Evolutionary conservation across 2,888 invertebrate species (phyloP), one percentile per base, ranked within the genome.

Genomic region (Alviniconcha strummeri): DNA sequence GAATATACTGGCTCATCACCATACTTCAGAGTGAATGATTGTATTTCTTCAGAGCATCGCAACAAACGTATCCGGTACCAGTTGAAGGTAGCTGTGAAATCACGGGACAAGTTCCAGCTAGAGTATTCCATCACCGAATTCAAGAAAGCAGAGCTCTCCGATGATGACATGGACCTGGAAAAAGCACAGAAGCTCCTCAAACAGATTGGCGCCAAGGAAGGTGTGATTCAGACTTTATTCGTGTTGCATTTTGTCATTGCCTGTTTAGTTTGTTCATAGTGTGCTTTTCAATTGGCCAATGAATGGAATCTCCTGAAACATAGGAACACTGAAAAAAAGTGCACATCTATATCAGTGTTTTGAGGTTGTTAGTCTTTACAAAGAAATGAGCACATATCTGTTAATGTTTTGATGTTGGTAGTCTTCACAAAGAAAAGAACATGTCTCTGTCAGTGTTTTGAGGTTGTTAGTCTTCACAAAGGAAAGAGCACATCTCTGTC

Each of bases 41-140:
- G 36, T 54, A 1, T 15, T 55, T 15, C 36, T 78, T 9, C 87
- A 90, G 91, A 91, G n/a, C 77, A 88, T 81, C 88, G 87, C 55
- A 88, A 91, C 82, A 89, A 89, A 85, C 88, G 89, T 55, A 87
- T 92, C 9, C 84, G 91, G n/a, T 91, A 90, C 83, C 89, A 89
- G 77, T 87, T 92, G 84, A 92, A 91, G 87, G 91, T 91, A n/a
- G 92, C 93, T 36, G 91, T 93, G 86, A 93, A 92, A 85, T 87
- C 90, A 54, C 86, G 91, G 13, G 91, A 92, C 84, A 87, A 86
- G 56, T 90, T 86, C 74, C 88, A 90, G 83, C 89, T 93, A 69
- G 89, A 91, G 76, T 89, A 88, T 79, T 90, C 92, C 7, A 90
- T 92, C 75, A 89, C 88, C 56, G 91, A 92, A 81, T 93, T 93